Evolutionary conservation across 1,140 invertebrate genomes (phyloP).

Genomic region (Cydia amplana): DNA sequence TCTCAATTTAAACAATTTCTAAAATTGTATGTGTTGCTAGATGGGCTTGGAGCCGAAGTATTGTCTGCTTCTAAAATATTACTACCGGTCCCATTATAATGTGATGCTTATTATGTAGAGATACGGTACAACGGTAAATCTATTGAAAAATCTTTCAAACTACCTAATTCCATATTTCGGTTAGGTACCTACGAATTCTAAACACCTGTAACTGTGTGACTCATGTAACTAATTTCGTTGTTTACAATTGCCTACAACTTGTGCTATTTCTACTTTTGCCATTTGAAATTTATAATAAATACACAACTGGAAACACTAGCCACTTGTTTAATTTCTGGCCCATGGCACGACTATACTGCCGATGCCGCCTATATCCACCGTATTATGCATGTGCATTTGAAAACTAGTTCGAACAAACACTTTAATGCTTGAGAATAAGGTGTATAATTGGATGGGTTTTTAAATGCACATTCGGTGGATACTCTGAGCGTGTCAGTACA

Average conservation of each 20-base stretch:
- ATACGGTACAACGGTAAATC: background rate
- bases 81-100: background rate
- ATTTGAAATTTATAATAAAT: conserved; percentile 24
- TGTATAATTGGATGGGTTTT: background rate
- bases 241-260: conserved; percentile 28
- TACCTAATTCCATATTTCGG: background rate
- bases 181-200: background rate
- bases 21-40: too few relatives aligned
- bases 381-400: background rate
- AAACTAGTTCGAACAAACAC: background rate
- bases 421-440: background rate
- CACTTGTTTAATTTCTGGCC: conserved; percentile 5
- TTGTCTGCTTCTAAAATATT: background rate
- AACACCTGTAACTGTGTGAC: conserved; percentile 13
- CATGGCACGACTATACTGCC: background rate
- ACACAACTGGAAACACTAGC: conserved; percentile 4
- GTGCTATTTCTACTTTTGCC: conserved; percentile 21
- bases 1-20: too few relatives aligned
- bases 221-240: conserved; percentile 26
- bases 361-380: background rate
- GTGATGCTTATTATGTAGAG: background rate
- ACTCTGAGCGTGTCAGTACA: background rate
- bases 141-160: background rate
- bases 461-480: background rate
- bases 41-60: too few relatives aligned